Evolutionary conservation across 2,113 vertebrate genomes (phyloP).

Genomic region (Verasper variegatus): DNA sequence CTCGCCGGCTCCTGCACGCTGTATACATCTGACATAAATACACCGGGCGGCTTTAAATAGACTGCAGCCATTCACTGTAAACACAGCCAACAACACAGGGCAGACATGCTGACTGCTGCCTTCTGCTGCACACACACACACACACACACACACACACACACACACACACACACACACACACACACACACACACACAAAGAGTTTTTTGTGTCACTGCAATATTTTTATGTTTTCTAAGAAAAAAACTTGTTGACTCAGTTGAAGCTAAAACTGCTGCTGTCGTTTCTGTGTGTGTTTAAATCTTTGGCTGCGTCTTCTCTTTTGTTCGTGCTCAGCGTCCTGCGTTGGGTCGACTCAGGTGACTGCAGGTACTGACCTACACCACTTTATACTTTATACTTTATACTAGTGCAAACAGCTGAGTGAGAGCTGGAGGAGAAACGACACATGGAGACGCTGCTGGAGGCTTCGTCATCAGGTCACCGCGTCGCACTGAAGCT

Average conservation of each 20-base stretch:
- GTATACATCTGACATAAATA: slow-evolving; percentile 65
- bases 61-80: slow-evolving; percentile 55
- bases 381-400: neutral
- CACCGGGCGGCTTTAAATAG: slow-evolving; percentile 55
- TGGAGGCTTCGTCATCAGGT: too few species aligned
- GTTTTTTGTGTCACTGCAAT: slow-evolving; percentile 8
- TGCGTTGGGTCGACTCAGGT: neutral
- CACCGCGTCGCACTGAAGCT: too few species aligned
- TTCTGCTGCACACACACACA: slow-evolving; percentile 1
- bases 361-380: neutral
- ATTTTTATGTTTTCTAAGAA: slow-evolving; percentile 32
- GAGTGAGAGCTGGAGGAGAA: too few species aligned
- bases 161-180: neutral
- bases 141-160: neutral
- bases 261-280: slow-evolving; percentile 12
- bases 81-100: slow-evolving; percentile 44
- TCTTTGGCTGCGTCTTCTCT: neutral
- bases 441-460: too few species aligned
- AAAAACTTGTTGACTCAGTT: slow-evolving; percentile 39
- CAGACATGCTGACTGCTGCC: slow-evolving; percentile 24
- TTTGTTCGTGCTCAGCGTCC: neutral
- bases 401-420: too few species aligned
- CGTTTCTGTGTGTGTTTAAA: neutral
- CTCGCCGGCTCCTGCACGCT: slow-evolving; percentile 58
- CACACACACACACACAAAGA: neutral